Evolutionary conservation across 1,140 invertebrate species (phyloP).

Genomic region (Drosophila ironensis): DNA sequence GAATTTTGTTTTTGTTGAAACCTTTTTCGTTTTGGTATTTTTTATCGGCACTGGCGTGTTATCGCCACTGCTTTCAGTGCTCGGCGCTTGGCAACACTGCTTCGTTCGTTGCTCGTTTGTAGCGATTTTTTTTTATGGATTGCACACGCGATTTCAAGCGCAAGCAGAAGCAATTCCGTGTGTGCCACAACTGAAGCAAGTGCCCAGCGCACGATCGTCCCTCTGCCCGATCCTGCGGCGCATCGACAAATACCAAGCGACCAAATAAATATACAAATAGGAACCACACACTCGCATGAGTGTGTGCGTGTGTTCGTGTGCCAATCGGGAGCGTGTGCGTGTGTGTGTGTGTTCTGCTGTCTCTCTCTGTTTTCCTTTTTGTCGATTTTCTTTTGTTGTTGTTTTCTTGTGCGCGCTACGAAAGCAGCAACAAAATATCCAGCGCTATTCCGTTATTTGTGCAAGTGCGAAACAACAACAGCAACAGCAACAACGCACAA

Average conservation of each 20-base stretch:
- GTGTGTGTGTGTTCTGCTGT: conserved; percentile 13
- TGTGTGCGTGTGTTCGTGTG: conserved; percentile 5
- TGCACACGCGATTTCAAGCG: conserved; percentile 50
- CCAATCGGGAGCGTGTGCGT: background rate
- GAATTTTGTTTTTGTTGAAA: no score
- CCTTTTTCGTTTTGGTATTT: no score
- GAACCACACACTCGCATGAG: background rate
- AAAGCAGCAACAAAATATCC: conserved; percentile 18
- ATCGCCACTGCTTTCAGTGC: no score
- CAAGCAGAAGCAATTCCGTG: conserved; percentile 32
- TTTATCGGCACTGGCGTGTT: no score
- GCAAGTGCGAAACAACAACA: conserved; percentile 38
- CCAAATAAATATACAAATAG: conserved; percentile 1
- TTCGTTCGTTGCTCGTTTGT: conserved; percentile 1
- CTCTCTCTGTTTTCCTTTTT: conserved; percentile 42
- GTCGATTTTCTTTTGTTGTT: conserved; percentile 18
- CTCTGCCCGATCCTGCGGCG: background rate
- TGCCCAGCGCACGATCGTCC: conserved; percentile 23
- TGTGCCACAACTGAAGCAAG: conserved; percentile 49
- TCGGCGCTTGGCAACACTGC: no score
- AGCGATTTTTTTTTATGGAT: conserved; percentile 60
- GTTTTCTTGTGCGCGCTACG: background rate
- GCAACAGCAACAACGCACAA: conserved; percentile 35
- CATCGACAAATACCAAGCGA: background rate
- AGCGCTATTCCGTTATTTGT: conserved; percentile 28